phyloP scores from a whole-genome alignment of 2,113 vertebrate genomes.

The Athene cunicularia region DNA sequence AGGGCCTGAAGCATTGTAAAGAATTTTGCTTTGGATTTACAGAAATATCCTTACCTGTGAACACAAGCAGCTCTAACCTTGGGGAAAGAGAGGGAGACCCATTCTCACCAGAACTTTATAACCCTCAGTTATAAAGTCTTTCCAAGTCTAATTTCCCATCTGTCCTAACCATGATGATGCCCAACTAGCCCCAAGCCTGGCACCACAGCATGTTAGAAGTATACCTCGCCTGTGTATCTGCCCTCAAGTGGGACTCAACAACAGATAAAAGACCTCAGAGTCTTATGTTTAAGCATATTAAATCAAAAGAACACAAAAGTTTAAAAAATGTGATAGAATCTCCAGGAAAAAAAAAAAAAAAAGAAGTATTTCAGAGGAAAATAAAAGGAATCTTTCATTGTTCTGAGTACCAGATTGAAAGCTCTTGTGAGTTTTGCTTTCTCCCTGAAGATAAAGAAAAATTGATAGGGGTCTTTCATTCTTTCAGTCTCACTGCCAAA shows the following conservation, averaged over 20 bases:
- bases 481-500: conserved; percentile 14
- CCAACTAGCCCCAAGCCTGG: not conserved
- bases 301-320: not conserved
- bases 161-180: rapidly evolving
- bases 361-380: not conserved
- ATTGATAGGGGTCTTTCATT: conserved; percentile 14
- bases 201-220: not conserved
- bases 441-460: not conserved
- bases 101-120: not conserved
- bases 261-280: not conserved
- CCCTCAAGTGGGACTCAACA: not conserved
- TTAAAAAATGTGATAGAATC: not conserved
- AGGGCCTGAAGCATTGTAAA: not conserved
- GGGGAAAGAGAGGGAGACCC: not conserved
- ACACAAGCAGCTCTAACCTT: not conserved
- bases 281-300: not conserved
- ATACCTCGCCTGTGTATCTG: not conserved
- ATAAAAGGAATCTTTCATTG: not conserved
- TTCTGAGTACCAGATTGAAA: not conserved
- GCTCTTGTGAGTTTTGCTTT: not conserved
- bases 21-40: not conserved
- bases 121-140: not conserved
- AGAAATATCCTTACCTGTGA: not conserved
- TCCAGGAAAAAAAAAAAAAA: not conserved
- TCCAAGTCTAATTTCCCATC: not conserved